Conservation (phyloP, 2,888 invertebrate genomes). For the Sinopyrophorus schimmeli region DNA sequence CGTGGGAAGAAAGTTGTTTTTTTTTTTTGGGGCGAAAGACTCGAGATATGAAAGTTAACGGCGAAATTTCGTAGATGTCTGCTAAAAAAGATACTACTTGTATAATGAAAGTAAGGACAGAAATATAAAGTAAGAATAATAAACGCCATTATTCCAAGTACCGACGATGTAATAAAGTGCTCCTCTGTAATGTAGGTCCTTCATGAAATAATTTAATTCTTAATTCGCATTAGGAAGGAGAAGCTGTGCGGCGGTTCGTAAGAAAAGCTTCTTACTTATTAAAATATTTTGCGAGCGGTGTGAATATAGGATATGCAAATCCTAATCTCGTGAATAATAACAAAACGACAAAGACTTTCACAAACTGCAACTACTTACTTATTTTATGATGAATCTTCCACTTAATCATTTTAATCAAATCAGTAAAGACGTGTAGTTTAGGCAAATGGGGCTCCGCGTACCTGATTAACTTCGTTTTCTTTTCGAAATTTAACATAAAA, state of each 20-base stretch:
- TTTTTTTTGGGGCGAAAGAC: not conserved
- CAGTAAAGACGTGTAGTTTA: too few relatives aligned
- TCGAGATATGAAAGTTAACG: not conserved
- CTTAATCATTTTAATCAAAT: conserved; percentile 21
- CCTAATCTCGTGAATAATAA: conserved; percentile 36
- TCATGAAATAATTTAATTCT: conserved; percentile 28
- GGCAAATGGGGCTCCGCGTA: too few relatives aligned
- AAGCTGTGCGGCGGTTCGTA: conserved; percentile 21
- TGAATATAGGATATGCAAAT: conserved; percentile 36
- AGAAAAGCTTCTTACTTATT: conserved; percentile 34
- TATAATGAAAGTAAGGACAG: conserved; percentile 3
- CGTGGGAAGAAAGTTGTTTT: not conserved
- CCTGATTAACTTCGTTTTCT: too few relatives aligned
- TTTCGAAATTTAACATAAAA: too few relatives aligned
- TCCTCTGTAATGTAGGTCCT: conserved; percentile 23
- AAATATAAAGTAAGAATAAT: conserved; percentile 10
- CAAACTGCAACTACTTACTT: conserved; percentile 32
- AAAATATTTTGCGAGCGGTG: conserved; percentile 34
- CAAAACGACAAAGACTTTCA: conserved; percentile 32
- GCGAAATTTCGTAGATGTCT: not conserved
- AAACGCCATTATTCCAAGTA: conserved; percentile 17
- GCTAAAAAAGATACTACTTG: conserved; percentile 3
- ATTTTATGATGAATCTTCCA: conserved; percentile 22
- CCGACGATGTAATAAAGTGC: conserved; percentile 20
- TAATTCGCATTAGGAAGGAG: conserved; percentile 29